These are phyloP conservation scores for Ochropacha duplaris DNA, from an alignment of 2,888 invertebrate genomes.

Conservation along the genomic window DNA sequence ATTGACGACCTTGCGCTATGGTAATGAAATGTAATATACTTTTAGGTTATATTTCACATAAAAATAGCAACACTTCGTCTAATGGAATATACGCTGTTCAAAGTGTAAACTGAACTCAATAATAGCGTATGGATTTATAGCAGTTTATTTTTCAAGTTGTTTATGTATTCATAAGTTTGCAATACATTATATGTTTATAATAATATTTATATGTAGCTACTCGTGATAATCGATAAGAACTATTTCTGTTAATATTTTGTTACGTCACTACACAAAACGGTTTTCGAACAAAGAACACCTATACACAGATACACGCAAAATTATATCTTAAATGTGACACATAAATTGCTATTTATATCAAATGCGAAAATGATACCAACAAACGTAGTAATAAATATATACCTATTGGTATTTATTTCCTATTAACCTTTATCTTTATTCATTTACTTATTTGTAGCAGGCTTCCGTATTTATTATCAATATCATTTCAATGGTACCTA, in stretches of 20 bases:
- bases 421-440: too few species aligned
- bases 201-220: not conserved
- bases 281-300: not conserved
- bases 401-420: too few species aligned
- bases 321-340: not conserved
- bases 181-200: not conserved
- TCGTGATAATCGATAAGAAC: not conserved
- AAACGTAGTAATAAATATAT: not conserved
- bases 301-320: not conserved
- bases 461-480: too few species aligned
- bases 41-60: constrained; percentile 7
- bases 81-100: not conserved
- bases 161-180: not conserved
- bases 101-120: not conserved
- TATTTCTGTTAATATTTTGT: not conserved
- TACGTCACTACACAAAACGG: not conserved
- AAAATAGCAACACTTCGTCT: not conserved
- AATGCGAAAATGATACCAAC: not conserved
- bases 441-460: too few species aligned
- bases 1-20: constrained; percentile 33
- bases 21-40: constrained; percentile 16
- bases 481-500: too few species aligned
- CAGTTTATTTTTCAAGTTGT: not conserved
- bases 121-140: not conserved
- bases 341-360: not conserved